Evolutionary conservation across 2,797 vertebrate genomes (phyloP).

Genomic region (Characodon lateralis): DNA sequence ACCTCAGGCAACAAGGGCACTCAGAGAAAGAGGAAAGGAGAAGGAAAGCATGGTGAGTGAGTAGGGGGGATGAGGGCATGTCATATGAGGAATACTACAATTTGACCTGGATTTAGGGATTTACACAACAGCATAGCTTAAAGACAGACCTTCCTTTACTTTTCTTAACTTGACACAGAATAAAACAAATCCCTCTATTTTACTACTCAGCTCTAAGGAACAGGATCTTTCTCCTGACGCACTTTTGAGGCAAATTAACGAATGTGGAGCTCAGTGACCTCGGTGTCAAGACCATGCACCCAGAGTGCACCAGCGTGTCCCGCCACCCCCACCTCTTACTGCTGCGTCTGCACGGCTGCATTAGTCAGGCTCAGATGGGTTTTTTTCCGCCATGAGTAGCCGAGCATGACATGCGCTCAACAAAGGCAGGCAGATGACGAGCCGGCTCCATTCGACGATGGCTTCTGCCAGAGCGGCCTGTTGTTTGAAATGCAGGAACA

Average conservation of each 20-base stretch:
- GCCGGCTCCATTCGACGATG: slow-evolving; percentile 70
- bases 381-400: slow-evolving; percentile 80
- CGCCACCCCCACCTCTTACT: slow-evolving; percentile 66
- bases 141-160: not conserved
- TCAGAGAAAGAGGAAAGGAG: slow-evolving; percentile 66
- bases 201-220: slow-evolving; percentile 21
- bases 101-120: slow-evolving; percentile 65
- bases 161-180: slow-evolving; percentile 29
- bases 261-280: slow-evolving; percentile 81
- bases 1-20: slow-evolving; percentile 70
- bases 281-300: slow-evolving; percentile 75
- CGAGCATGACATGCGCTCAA: slow-evolving; percentile 83
- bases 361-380: slow-evolving; percentile 76
- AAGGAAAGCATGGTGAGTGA: slow-evolving; percentile 41
- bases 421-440: slow-evolving; percentile 76
- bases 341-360: slow-evolving; percentile 76
- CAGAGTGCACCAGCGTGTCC: slow-evolving; percentile 63
- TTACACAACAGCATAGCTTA: slow-evolving; percentile 2
- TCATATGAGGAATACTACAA: slow-evolving; percentile 12
- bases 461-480: slow-evolving; percentile 48
- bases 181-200: slow-evolving; percentile 23
- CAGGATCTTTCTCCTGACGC: slow-evolving; percentile 44
- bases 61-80: slow-evolving; percentile 10
- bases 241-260: slow-evolving; percentile 66
- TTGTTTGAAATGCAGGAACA: slow-evolving; percentile 53